Evolutionary conservation across 2,113 vertebrate genomes (phyloP).

Genomic region (Equus przewalskii): DNA sequence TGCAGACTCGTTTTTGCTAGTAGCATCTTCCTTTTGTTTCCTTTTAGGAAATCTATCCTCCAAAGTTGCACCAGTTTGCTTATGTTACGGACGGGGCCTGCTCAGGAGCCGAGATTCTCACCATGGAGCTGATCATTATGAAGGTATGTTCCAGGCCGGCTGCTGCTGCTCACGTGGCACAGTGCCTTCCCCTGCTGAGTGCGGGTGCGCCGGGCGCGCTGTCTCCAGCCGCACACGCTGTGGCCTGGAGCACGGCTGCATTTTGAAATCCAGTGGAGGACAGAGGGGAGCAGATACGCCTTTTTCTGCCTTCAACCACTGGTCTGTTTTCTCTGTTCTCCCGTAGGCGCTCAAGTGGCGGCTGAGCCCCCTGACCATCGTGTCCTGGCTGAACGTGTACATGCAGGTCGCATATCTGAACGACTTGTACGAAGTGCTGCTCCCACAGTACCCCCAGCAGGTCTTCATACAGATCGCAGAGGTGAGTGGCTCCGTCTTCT

Average conservation of each 20-base stretch:
- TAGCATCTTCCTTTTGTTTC: neutral
- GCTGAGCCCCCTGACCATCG: conserved; percentile 94
- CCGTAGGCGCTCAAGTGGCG: conserved; percentile 96
- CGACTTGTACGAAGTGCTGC: conserved; percentile 88
- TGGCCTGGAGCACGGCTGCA: neutral
- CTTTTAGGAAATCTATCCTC: conserved; percentile 97
- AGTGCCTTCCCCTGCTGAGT: neutral
- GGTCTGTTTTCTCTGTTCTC: conserved; percentile 31
- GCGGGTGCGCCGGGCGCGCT: neutral
- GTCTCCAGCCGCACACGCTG: neutral
- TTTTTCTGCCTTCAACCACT: neutral
- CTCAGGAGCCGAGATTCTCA: conserved; percentile 96
- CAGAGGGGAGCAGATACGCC: neutral
- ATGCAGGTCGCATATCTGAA: conserved; percentile 97
- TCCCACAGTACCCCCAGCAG: conserved; percentile 94
- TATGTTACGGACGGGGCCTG: conserved; percentile 98
- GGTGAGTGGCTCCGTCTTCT: conserved; percentile 84
- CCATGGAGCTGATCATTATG: conserved; percentile 97
- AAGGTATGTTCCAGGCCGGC: conserved; percentile 89
- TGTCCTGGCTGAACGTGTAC: conserved; percentile 98
- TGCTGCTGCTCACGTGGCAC: too few species aligned
- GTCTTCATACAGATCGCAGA: conserved; percentile 96
- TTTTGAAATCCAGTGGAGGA: neutral
- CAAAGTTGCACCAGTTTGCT: conserved; percentile 97
- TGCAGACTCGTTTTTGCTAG: neutral